phyloP scores from a whole-genome alignment of 2,113 vertebrate species.

The Copsychus sechellarum region DNA sequence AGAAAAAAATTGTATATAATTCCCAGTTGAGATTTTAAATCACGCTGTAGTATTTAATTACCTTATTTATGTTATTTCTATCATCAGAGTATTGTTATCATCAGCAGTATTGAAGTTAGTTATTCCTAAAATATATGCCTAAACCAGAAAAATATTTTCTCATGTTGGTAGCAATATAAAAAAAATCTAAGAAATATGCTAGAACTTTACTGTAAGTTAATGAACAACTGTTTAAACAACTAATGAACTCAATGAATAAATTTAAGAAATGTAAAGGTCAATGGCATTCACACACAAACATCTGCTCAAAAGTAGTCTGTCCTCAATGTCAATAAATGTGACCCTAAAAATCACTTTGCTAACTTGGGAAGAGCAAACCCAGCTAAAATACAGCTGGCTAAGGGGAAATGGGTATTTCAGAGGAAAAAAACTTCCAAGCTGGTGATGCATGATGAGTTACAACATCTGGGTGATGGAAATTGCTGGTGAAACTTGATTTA shows the following conservation, averaged over 20 bases:
- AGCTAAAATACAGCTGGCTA: neutral
- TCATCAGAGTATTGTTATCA: neutral
- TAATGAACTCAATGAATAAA: slow-evolving; percentile 18
- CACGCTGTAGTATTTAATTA: neutral
- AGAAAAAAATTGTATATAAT: neutral
- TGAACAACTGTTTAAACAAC: neutral
- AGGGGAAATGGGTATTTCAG: neutral
- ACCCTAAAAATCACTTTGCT: neutral
- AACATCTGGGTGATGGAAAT: neutral
- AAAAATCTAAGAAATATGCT: neutral
- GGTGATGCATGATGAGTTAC: neutral
- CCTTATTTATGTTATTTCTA: neutral
- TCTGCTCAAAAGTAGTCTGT: neutral
- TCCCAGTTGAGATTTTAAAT: neutral
- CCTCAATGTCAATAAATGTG: neutral
- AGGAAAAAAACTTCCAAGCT: neutral
- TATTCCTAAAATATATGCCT: neutral
- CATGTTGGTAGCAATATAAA: neutral
- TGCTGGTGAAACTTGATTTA: neutral
- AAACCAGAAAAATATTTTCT: neutral
- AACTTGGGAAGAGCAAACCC: neutral
- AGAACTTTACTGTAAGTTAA: neutral
- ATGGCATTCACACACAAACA: neutral
- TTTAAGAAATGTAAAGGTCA: neutral
- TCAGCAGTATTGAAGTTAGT: neutral